Evolutionary conservation across 2,797 vertebrate genomes (phyloP), one percentile per base, ranked within the genome.

Genomic region (Bucorvus abyssinicus): DNA sequence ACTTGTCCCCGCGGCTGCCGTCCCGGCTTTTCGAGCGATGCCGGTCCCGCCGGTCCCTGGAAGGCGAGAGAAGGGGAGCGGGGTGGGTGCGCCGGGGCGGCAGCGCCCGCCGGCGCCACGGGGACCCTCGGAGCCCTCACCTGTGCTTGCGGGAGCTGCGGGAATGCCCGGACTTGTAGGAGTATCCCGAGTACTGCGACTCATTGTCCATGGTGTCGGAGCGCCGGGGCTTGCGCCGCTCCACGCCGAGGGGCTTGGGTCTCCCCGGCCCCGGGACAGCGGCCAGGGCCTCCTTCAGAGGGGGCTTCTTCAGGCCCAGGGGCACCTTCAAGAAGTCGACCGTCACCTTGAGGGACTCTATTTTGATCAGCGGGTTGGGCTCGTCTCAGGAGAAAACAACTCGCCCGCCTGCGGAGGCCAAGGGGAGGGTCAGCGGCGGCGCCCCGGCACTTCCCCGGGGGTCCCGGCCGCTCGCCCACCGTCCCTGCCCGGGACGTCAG

Each of bases 261-360:
- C 96, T 97, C 83, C 96, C 97, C 49, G 98, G 97, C 96, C 97
- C 79, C 22, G 97, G 97, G 90, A 94, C 40, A 1, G 94, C 67
- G 2, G 94, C 95, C 96, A 96, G 94, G 55, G 95, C 98, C 98
- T 99, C 98, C 98, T 99, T 99, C 97, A 98, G 97, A 74, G 96
- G 97, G 7, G 97, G 97, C 95, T 98, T 98, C 97, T 96, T 97
- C 87, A 99, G 98, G 93, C 98, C 98, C 93, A 99, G 96, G 45
- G 99, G 99, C 98, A 98, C 98, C 98, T 98, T 98, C 97, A 99
- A 97, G 97, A 99, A 98, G 96, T 99, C 99, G 96, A 99, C 99
- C 19, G 99, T 99, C 94, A 98, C 99, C 99, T 98, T 99, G 98
- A 99, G 98, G 98, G 99, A 99, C 99, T 99, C 99, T 99, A 99